Evolutionary conservation across 2,888 invertebrate genomes (phyloP), one percentile per base, ranked within the genome.

Genomic region (Synanthedon vespiformis): DNA sequence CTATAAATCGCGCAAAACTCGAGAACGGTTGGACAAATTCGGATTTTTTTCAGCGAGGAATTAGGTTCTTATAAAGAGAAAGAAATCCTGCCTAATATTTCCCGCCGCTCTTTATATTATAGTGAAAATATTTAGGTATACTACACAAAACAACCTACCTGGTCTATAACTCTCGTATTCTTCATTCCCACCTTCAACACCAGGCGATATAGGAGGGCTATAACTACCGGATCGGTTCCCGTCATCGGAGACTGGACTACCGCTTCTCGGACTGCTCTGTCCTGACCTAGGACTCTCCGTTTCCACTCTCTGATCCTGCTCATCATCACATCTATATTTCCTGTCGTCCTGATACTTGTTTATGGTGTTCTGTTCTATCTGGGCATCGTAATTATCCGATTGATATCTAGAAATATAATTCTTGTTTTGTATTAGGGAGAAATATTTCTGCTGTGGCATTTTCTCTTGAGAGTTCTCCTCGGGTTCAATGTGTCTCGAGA

Each of bases 171-270:
- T 77, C 47, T 85, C 85, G 48, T 72, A 86, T 40, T 86, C 81
- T 4, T 84, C 85, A 53, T 73, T 77, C 0, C 82, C 91, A 51
- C 93, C 94, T 69, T 95, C 95, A 40, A 94, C 94, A 2, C 95
- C 95, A 0, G 95, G 95, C 10, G 95, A 95, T 49, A 95, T 95
- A 0, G 95, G 94, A 0, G 95, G 95, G 75, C 94, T 94, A 54
- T 92, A 92, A 65, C 92, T 92, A 57, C 90, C 90, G 40, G 92
- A 92, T 54, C 89, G 74, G 56, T 89, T 89, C 3, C 89, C 89
- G 34, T 90, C 89, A 62, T 90, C 89, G 11, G 89, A 89, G 50
- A 81, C 83, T 0, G 88, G 88, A 53, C 80, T 81, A 1, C 77
- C 73, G 59, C 84, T 80, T 40, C 76, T 70, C 1, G 71, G 80